Evolutionary conservation across 2,888 invertebrate genomes (phyloP), one percentile per base, ranked within the genome.

Genomic region (Cataglyphis cursor): DNA sequence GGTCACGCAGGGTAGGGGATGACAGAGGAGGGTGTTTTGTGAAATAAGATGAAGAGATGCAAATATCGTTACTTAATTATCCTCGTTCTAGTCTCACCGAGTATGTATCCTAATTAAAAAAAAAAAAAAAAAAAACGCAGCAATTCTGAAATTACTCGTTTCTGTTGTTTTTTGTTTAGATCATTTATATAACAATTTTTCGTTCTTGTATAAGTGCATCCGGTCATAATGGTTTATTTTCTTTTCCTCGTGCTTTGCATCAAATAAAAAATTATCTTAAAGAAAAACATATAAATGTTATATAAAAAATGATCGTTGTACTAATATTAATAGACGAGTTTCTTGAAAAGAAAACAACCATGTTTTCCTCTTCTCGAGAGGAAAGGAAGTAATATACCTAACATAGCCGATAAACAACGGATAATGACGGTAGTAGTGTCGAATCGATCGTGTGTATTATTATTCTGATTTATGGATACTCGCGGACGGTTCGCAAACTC

Each of bases 401-500:
- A 21, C 24, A 15, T 18, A 35, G 70, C 44, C 35, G 70, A 44
- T 70, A 78, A 78, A 78, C 70, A 78, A 59, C 78, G 59, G 70
- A 78, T 78, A 78, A 78, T 70, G 78, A 78, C 59, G 72, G 68
- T 44, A 44, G 35, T 48, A 28, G n/a, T n/a, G 70, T 70, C 59
- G 59, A 59, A 18, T 28, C 70, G 44, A 78, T 78, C 78, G 70
- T 51, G 1, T 21, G 70, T 44, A 59, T 44, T 78, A 70, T 78
- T 78, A 78, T 78, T 78, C 70, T 78, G 59, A 78, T 78, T 78
- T 78, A 78, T 70, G 70, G 31, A 70, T 59, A 59, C 44, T 21
- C 70, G 57, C 15, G 44, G 31, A 70, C 59, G 78, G 44, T 78
- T 70, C 78, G 70, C 68, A 57, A 70, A 70, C 44, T 70, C 59